A percentile compares a stretch with the other conserved stretches of the same genome.
Evolutionary conservation across 2,888 invertebrate species (phyloP).

Genomic region (Caenorhabditis imperialis): DNA sequence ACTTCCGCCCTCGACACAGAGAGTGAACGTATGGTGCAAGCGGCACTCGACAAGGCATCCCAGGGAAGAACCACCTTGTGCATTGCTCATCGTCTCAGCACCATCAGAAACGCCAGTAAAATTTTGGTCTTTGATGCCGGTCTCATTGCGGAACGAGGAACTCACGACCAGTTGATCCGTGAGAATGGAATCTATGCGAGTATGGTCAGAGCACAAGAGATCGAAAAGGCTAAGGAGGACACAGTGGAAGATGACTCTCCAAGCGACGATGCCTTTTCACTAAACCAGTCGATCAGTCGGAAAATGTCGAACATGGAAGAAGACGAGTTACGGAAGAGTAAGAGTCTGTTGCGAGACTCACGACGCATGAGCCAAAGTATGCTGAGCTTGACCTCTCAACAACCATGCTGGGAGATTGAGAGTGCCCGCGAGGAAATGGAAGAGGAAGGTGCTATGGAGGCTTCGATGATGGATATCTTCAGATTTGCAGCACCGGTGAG

Average conservation of each 20-base stretch:
- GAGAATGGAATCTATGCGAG: constrained; percentile 82
- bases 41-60: constrained; percentile 81
- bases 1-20: constrained; percentile 78
- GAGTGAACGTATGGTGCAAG: constrained; percentile 88
- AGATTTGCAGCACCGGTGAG: constrained; percentile 57
- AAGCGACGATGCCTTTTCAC: too few species aligned
- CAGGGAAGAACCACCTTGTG: constrained; percentile 79
- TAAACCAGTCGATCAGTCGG: constrained; percentile 1
- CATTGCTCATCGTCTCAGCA: constrained; percentile 80
- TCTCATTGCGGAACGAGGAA: constrained; percentile 76
- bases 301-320: constrained; percentile 16
- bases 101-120: constrained; percentile 80
- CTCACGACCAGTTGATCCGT: constrained; percentile 25
- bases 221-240: constrained; percentile 62
- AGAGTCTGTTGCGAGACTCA: constrained; percentile 45
- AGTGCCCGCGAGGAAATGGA: constrained; percentile 63
- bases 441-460: constrained; percentile 63
- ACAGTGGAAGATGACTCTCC: constrained; percentile 46
- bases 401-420: constrained; percentile 56
- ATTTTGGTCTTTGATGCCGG: constrained; percentile 79
- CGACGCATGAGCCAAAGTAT: constrained; percentile 53
- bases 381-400: constrained; percentile 53
- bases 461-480: constrained; percentile 66
- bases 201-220: constrained; percentile 78
- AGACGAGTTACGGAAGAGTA: constrained; percentile 19